These are phyloP conservation scores for Acholoe squamosa DNA, from an alignment of 2,888 invertebrate species.

Conservation along the genomic window DNA sequence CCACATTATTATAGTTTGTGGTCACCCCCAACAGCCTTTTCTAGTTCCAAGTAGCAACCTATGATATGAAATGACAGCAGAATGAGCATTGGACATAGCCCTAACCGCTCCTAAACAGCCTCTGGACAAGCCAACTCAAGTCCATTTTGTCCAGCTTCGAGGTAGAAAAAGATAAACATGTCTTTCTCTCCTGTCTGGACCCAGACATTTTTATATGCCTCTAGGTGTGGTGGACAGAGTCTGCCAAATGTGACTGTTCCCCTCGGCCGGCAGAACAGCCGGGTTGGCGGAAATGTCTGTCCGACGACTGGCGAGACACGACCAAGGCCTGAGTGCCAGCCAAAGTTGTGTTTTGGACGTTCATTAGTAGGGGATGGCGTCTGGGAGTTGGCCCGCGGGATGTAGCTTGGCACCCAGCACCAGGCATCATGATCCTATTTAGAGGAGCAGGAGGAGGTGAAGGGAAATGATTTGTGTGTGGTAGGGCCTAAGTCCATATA, in stretches of 20 bases:
- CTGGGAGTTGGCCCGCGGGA: slow-evolving; percentile 11
- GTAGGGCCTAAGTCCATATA: too few relatives aligned
- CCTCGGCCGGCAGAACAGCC: too few relatives aligned
- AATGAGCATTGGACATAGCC: background rate
- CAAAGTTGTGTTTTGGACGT: slow-evolving; percentile 26
- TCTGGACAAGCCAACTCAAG: background rate
- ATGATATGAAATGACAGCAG: background rate
- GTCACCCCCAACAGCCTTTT: too few relatives aligned
- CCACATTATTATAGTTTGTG: too few relatives aligned
- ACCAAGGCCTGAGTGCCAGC: background rate
- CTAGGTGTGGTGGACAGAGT: background rate
- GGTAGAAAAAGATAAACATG: too few relatives aligned
- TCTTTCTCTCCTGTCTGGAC: background rate
- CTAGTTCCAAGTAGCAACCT: too few relatives aligned
- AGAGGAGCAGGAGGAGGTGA: background rate
- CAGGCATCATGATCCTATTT: background rate
- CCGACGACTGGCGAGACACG: too few relatives aligned
- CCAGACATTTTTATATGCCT: background rate
- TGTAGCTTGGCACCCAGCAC: background rate
- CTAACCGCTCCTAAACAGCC: slow-evolving; percentile 9
- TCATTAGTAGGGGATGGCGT: background rate
- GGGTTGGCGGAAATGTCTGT: too few relatives aligned
- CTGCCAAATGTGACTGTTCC: background rate
- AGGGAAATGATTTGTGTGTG: background rate
- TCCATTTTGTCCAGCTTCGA: too few relatives aligned